Percentiles rank a stretch among this genome's conserved stretches.
Conservation (phyloP, 2,797 vertebrate genomes). For the Melanitta fusca region DNA sequence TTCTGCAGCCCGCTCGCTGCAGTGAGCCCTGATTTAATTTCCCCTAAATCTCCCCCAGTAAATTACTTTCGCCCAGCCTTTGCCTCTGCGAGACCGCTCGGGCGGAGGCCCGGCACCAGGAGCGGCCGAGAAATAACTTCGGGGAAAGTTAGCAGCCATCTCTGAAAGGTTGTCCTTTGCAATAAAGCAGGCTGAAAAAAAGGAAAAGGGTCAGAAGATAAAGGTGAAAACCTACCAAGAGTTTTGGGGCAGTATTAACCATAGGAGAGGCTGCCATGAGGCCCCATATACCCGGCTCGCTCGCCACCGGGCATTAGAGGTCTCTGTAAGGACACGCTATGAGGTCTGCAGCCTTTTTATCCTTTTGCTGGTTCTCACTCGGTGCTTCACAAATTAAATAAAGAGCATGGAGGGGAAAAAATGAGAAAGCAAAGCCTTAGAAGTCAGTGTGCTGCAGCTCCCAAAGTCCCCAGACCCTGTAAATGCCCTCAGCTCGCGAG, state of each 20-base stretch:
- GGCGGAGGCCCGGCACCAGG: background rate
- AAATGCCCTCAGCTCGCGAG: background rate
- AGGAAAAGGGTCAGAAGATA: background rate
- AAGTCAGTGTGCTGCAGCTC: background rate
- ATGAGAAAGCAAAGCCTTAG: background rate
- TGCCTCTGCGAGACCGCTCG: background rate
- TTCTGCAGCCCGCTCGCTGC: background rate
- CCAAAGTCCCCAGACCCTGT: too few relatives aligned
- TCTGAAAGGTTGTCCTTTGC: background rate
- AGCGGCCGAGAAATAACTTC: background rate
- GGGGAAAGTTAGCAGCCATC: background rate
- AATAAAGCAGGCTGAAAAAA: background rate
- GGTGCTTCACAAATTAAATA: background rate
- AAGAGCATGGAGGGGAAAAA: background rate
- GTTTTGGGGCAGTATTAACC: background rate
- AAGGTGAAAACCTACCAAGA: background rate
- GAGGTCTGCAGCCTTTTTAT: background rate
- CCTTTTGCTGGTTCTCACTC: background rate
- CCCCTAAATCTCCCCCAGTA: conserved; percentile 2
- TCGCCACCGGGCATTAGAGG: background rate
- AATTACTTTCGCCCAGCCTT: background rate
- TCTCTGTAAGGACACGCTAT: background rate
- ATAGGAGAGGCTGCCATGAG: background rate
- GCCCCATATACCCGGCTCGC: background rate
- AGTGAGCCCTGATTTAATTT: conserved; percentile 38